Conservation (phyloP, 2,797 vertebrate genomes). For the Falco berigora region DNA sequence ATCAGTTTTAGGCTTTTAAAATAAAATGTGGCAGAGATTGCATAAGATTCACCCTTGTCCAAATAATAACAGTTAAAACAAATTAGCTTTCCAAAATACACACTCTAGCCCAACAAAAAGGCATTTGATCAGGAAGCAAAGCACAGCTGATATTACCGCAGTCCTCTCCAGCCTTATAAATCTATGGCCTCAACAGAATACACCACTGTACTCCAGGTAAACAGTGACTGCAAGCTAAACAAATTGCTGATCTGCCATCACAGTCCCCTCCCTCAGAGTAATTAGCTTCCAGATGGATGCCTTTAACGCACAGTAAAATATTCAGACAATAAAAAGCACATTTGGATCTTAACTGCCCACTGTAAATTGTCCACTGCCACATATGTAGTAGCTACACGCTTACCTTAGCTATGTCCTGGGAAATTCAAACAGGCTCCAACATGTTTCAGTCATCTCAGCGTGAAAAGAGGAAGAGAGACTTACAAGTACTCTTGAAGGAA, state of each 20-base stretch:
- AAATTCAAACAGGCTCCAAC: background rate
- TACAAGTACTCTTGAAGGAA: background rate
- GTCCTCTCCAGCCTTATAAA: background rate
- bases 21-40: background rate
- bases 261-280: background rate
- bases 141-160: background rate
- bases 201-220: background rate
- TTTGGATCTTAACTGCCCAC: background rate
- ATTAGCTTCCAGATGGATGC: background rate
- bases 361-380: background rate
- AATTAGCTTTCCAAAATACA: background rate
- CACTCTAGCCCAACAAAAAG: background rate
- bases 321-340: background rate
- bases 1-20: background rate
- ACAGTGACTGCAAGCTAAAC: background rate
- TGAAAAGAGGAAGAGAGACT: background rate
- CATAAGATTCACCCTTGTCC: background rate
- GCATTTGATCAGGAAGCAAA: background rate
- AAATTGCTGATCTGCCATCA: background rate
- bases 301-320: background rate
- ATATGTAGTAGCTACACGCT: background rate
- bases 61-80: background rate
- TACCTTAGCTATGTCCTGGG: background rate
- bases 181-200: background rate
- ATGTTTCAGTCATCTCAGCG: background rate